These are phyloP conservation scores for Pseudococcus jackbeardsleyi DNA, from an alignment of 2,888 invertebrate species.

Conservation along the genomic window DNA sequence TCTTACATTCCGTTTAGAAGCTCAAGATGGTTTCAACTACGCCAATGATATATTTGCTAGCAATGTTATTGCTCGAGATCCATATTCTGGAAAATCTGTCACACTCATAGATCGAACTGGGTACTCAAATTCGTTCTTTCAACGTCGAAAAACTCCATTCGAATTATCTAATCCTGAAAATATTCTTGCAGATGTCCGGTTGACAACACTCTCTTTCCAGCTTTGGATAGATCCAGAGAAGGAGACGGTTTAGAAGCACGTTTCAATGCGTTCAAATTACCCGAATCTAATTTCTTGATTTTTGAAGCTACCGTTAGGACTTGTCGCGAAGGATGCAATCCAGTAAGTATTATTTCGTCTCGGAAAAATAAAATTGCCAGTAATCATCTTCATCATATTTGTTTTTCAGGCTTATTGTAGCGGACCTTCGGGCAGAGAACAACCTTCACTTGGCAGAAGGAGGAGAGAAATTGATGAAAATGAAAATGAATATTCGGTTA, in stretches of 20 bases:
- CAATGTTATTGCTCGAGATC: constrained; percentile 92
- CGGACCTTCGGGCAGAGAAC: constrained; percentile 82
- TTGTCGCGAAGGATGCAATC: constrained; percentile 90
- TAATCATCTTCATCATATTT: not conserved
- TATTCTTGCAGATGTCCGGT: constrained; percentile 83
- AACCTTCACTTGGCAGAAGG: constrained; percentile 85
- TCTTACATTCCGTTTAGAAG: constrained; percentile 87
- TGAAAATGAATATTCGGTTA: constrained; percentile 67
- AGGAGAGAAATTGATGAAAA: constrained; percentile 73
- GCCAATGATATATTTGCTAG: constrained; percentile 92
- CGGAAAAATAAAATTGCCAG: not conserved
- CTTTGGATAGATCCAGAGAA: constrained; percentile 86
- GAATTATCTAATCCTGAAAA: not conserved
- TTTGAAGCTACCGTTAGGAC: constrained; percentile 93
- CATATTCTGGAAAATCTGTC: constrained; percentile 90
- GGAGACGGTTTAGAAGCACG: constrained; percentile 90
- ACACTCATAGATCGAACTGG: constrained; percentile 91
- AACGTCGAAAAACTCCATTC: not conserved
- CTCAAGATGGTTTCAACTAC: constrained; percentile 90
- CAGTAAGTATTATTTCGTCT: constrained; percentile 72
- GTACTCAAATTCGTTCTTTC: constrained; percentile 72
- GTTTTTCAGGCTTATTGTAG: constrained; percentile 79
- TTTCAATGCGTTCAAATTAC: constrained; percentile 94
- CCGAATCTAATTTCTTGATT: constrained; percentile 92
- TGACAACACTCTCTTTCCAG: constrained; percentile 92